Evolutionary conservation across 2,797 vertebrate species (phyloP), one percentile per base, ranked within the genome.

Genomic region (Oreochromis grahami): DNA sequence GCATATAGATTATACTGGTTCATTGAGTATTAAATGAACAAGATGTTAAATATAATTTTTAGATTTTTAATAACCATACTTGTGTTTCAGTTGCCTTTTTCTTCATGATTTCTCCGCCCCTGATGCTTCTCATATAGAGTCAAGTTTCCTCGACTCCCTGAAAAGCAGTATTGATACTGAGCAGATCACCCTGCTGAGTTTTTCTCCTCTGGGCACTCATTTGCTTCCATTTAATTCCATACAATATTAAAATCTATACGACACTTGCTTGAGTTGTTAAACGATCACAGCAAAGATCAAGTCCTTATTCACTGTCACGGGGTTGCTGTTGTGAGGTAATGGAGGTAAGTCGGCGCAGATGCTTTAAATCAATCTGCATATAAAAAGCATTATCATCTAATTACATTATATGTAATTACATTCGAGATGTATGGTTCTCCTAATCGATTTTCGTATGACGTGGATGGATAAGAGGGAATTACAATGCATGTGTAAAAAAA

Each of bases 181-280:
- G 34, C 76, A 17, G 29, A 83, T 78, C 48, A 6, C 53, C 52
- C 60, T 7, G 29, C n/a, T 51, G 72, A 83, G 74, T n/a, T 32
- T 74, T n/a, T 38, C 50, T 68, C 72, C 81, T 78, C 70, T 32
- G 60, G 58, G 52, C 53, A 43, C 77, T 79, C 80, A 52, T 68
- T n/a, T 74, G 77, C 85, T 80, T 86, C 76, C 51, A 78, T 87
- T 85, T 76, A 76, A 50, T 48, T 32, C 41, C 52, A 68, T 24
- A 70, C n/a, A 29, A n/a, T 53, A 86, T 68, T 79, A 65, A 77
- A 79, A 85, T 78, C 32, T 5, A 79, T 81, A 63, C 43, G 4
- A 77, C 53, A 48, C 65, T 53, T 56, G 52, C 32, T 79, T 21
- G 36, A 26, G 50, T 77, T 79, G 78, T 83, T 84, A 78, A 87